Base-by-base conservation (phyloP, 2,113 vertebrate genomes). In the Lophius piscatorius region DNA sequence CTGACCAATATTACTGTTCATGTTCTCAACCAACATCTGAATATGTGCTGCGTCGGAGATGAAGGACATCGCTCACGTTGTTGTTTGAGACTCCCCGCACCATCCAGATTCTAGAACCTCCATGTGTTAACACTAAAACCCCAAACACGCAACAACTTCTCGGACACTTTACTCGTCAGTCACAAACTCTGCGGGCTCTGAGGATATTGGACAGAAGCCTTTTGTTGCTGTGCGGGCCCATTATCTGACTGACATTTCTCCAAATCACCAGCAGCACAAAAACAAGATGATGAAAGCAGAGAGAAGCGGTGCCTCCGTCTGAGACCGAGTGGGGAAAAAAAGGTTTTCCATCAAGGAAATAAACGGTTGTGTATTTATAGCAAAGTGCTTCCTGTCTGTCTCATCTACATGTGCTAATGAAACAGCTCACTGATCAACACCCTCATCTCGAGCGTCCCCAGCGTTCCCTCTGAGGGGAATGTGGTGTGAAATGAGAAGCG, bases 331-430 rank as follows among this genome's bases (percentile, higher is more conserved):
- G 18, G 41, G 9, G 8, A 33, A 35, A 50, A 40, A 20, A 40
- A 17, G 13, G 18, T 16, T 35, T 68, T 49, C 58, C 52, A 64
- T 72, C 70, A 47, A 56, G 50, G 51, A 35, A 52, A 78, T 39
- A 63, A 72, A 44, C 50, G 62, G 54, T 45, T 3, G 7, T 8
- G 20, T 74, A 81, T 80, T 83, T 59, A 83, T 73, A 81, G 77
- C 50, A 50, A 26, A 49, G 18, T 17, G 26, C 1, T 2, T 56
- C 49, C 44, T 52, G 40, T 74, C 65, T 12, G 18, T 83, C 64
- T 70, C 65, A 85, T 84, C 69, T 84, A 44, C 38, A 70, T 46
- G 77, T 80, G 86, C 58, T 87, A 88, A 90, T 89, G 70, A 86
- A 82, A 77, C 66, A 57, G 52, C 33, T 2, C 0, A 17, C 29